These are phyloP conservation scores for Scyliorhinus canicula DNA, from an alignment of 2,797 vertebrate genomes.

Conservation along the genomic window DNA sequence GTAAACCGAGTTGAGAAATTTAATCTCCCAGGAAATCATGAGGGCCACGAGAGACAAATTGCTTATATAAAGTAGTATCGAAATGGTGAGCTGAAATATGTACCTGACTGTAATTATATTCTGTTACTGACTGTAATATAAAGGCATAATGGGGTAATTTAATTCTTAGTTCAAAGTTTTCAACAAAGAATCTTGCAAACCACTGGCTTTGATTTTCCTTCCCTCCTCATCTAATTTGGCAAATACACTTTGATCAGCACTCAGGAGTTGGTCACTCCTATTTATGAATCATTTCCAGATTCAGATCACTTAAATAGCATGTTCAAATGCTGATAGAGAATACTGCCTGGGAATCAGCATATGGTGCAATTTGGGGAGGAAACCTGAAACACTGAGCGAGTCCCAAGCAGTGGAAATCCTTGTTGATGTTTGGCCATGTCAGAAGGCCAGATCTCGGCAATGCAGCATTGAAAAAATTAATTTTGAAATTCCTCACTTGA, in stretches of 20 bases:
- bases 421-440: not conserved
- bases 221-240: not conserved
- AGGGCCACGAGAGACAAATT: not conserved
- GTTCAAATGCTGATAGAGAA: not conserved
- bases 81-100: not conserved
- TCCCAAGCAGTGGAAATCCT: not conserved
- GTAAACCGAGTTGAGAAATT: not conserved
- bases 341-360: not conserved
- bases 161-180: not conserved
- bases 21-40: too few species aligned
- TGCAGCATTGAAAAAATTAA: not conserved
- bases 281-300: not conserved
- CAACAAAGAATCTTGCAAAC: not conserved
- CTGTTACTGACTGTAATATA: not conserved
- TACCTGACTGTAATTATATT: not conserved
- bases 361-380: not conserved
- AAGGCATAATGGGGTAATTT: not conserved
- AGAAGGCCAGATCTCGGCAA: not conserved
- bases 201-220: not conserved
- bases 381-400: not conserved
- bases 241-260: not conserved
- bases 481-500: not conserved
- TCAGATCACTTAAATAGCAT: not conserved
- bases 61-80: not conserved
- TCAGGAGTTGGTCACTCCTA: not conserved